Conservation (phyloP, 2,113 vertebrate species). For the Pelusios castaneus region DNA sequence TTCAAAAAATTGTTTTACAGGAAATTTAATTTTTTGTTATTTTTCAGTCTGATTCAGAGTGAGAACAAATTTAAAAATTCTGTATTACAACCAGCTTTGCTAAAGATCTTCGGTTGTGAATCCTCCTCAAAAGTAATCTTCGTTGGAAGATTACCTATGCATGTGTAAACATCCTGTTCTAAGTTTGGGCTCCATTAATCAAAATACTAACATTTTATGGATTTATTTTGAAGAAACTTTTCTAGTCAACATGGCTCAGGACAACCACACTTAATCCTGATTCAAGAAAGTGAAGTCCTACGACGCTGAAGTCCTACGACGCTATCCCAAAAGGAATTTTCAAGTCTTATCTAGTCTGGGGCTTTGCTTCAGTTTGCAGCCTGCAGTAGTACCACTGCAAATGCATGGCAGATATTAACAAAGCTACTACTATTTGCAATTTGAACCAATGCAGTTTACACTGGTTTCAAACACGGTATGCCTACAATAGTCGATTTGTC, state of each 20-base stretch:
- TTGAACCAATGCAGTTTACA: neutral
- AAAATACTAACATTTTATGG: neutral
- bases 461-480: neutral
- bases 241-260: neutral
- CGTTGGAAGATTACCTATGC: neutral
- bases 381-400: neutral
- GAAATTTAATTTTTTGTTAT: neutral
- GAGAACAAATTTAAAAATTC: neutral
- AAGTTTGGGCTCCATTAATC: neutral
- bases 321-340: neutral
- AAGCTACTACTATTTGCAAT: neutral
- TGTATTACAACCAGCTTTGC: neutral
- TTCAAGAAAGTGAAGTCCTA: neutral
- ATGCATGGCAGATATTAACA: neutral
- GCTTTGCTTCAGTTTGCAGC: neutral
- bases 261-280: neutral
- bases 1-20: neutral
- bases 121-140: neutral
- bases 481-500: neutral
- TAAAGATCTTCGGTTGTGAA: neutral
- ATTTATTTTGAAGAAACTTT: neutral
- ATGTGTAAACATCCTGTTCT: neutral
- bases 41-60: neutral
- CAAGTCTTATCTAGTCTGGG: neutral
- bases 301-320: neutral